Evolutionary conservation across 2,888 invertebrate species (phyloP).

Genomic region (Phyllotreta cruciferae): DNA sequence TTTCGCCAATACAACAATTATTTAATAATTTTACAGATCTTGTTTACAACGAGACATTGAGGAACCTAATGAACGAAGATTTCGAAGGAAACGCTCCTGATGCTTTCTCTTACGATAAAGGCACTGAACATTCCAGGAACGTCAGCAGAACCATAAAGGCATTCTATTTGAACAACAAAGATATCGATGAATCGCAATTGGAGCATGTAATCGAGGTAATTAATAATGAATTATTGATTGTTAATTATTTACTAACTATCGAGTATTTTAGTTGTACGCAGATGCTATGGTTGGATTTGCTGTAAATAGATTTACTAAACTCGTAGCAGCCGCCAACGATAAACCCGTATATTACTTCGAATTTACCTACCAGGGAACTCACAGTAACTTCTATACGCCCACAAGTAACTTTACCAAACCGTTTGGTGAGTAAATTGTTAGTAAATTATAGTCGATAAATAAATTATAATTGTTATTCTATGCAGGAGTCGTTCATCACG

Average conservation of each 20-base stretch:
- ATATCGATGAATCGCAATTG: constrained; percentile 56
- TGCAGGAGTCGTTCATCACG: constrained; percentile 57
- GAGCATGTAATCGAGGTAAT: constrained; percentile 60
- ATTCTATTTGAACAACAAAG: constrained; percentile 61
- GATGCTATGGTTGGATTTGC: constrained; percentile 68
- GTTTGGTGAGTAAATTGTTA: too few species aligned
- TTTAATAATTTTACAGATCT: constrained; percentile 58
- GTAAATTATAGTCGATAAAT: too few species aligned
- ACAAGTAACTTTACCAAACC: too few species aligned
- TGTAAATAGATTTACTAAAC: constrained; percentile 67
- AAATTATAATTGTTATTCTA: constrained; percentile 24
- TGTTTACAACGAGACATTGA: constrained; percentile 63
- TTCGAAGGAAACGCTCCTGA: constrained; percentile 72
- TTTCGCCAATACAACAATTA: background rate
- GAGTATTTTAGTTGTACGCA: constrained; percentile 63
- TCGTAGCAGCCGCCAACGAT: constrained; percentile 65
- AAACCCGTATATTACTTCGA: constrained; percentile 67
- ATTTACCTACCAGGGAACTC: constrained; percentile 68
- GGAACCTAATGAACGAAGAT: constrained; percentile 65
- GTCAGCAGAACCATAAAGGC: constrained; percentile 63
- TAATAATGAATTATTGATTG: constrained; percentile 48
- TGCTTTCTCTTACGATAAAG: constrained; percentile 67
- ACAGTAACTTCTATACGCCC: constrained; percentile 65
- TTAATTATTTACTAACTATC: constrained; percentile 23
- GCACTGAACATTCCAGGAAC: constrained; percentile 61